Evolutionary conservation across 2,113 vertebrate genomes (phyloP).

Genomic region (Crypturellus undulatus): DNA sequence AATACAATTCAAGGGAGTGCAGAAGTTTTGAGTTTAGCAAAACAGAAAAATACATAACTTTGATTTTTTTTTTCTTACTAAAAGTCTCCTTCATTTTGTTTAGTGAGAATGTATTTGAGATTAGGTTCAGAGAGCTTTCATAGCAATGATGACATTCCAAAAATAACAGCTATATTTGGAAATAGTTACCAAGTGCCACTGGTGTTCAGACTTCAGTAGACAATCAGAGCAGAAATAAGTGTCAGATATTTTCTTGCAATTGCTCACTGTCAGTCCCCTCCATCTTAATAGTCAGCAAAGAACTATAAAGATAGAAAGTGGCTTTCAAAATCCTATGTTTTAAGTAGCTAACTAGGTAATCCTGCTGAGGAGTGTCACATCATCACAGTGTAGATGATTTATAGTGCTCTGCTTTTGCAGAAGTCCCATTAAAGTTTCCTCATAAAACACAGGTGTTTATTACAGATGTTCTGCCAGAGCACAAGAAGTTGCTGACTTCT

Average conservation of each 20-base stretch:
- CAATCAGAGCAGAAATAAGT: slow-evolving; percentile 22
- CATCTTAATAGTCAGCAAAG: neutral
- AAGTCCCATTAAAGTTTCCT: neutral
- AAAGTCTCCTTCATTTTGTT: slow-evolving; percentile 20
- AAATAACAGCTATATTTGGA: slow-evolving; percentile 31
- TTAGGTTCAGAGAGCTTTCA: neutral
- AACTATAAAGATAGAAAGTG: neutral
- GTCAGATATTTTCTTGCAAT: slow-evolving; percentile 20
- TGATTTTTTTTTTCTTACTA: slow-evolving; percentile 19
- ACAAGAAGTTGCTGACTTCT: too few relatives aligned
- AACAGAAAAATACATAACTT: neutral
- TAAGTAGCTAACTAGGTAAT: neutral
- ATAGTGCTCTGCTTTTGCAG: neutral
- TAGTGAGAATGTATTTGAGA: slow-evolving; percentile 4
- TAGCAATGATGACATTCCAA: neutral
- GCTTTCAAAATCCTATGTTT: neutral
- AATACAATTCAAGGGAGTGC: slow-evolving; percentile 19
- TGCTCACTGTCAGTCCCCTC: neutral
- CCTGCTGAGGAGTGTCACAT: neutral
- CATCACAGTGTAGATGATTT: neutral
- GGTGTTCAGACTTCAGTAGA: neutral
- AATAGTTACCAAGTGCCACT: slow-evolving; percentile 31
- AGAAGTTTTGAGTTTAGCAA: slow-evolving; percentile 12
- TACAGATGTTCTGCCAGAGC: too few relatives aligned
- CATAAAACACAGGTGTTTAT: neutral